Base-by-base conservation (phyloP, 2,113 vertebrate genomes). In the Danionella cerebrum region DNA sequence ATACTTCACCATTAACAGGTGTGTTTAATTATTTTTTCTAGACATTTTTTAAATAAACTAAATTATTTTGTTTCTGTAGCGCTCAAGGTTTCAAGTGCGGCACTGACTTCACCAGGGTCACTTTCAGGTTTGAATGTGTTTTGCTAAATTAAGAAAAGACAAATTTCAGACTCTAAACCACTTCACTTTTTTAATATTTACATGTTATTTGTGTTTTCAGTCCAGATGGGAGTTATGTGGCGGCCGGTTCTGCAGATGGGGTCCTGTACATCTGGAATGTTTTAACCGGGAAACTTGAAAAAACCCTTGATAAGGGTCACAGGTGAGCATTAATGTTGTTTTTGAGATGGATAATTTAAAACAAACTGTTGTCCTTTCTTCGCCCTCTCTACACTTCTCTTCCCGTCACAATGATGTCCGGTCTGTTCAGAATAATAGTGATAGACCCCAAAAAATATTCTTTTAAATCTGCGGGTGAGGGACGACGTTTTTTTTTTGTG, bases 81-180 rank as follows among this genome's bases (percentile, higher is more conserved):
- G 92, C 94, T 10, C 89, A 90, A 24, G 94, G 95, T 24, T 99
- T 99, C 83, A 99, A 99, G 78, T 99, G 96, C 38, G 96, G 95
- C 53, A 94, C 95, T 2, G 96, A 99, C 68, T 99, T 95, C 92
- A 98, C 94, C 0, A 89, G 96, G 84, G 94, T 93, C 2, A 91
- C 94, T 5, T 99, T 95, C 87, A 99, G 96, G 96, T 99, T 71
- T 82, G 38, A 59, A 13, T 8, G 1, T 9, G 29, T n/a, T n/a
- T n/a, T n/a, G 18, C 7, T 2, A 2, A 18, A 18, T 19, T 8
- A 44, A 16, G 14, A 14, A 44, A 14, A 11, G 2, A 13, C 13
- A 18, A 31, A 27, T 65, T 33, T 33, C 29, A 33, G 1, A 33
- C 9, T 5, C 29, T 33, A 33, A 3, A n/a, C n/a, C 1, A 33